A percentile compares a stretch with the other conserved stretches of the same genome.
Conservation (phyloP, 2,888 invertebrate genomes). For the Callyntrura guangdongensis region DNA sequence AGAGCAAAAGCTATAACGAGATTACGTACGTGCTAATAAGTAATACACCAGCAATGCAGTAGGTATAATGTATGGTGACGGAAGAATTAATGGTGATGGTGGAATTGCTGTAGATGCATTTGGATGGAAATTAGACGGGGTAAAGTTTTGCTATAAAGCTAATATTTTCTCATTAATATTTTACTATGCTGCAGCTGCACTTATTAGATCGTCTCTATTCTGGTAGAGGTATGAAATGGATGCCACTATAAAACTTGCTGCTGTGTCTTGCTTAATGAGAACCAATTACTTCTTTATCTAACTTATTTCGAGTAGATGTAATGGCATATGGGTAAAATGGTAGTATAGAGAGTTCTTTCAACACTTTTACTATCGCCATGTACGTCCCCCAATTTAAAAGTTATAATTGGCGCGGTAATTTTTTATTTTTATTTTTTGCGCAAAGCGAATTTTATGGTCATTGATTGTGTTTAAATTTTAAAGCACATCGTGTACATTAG, state of each 20-base stretch:
- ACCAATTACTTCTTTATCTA: neutral
- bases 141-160: neutral
- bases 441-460: neutral
- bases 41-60: too few relatives aligned
- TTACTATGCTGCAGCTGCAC: slow-evolving; percentile 1
- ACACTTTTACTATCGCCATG: neutral
- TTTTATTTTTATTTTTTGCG: slow-evolving; percentile 8
- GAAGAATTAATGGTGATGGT: neutral
- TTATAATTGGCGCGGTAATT: slow-evolving; percentile 21
- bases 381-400: neutral
- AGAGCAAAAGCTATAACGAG: neutral
- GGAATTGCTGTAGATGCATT: neutral
- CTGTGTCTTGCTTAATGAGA: neutral
- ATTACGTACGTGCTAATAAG: neutral
- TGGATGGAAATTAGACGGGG: neutral
- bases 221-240: neutral
- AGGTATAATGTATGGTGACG: neutral
- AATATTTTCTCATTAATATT: neutral
- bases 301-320: neutral
- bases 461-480: neutral
- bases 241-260: neutral
- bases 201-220: neutral
- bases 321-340: neutral
- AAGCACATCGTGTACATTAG: neutral
- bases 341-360: neutral